Conservation (phyloP, 1,140 invertebrate genomes). For the Ylistrum balloti region DNA sequence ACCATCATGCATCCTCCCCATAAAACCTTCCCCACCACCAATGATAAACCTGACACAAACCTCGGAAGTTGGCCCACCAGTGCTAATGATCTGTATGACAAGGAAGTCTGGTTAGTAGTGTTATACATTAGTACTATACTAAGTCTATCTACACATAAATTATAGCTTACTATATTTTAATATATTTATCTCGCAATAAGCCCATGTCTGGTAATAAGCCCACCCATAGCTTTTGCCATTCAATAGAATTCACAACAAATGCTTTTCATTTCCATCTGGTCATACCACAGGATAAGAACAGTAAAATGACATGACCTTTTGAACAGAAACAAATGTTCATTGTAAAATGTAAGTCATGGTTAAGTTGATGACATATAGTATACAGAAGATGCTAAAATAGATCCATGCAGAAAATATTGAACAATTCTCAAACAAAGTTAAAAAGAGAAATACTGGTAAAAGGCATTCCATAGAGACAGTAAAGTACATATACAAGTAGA, state of each 20-base stretch:
- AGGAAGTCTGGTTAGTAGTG: background rate
- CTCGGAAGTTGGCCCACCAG: background rate
- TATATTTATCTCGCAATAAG: too few relatives aligned
- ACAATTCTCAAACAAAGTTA: background rate
- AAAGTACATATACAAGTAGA: too few relatives aligned
- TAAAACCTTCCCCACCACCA: background rate
- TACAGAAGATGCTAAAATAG: background rate
- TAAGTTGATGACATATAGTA: background rate
- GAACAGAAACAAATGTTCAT: too few relatives aligned
- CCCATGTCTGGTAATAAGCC: too few relatives aligned
- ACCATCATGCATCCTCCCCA: background rate
- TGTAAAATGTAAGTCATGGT: background rate
- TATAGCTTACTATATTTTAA: too few relatives aligned
- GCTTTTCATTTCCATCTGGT: too few relatives aligned
- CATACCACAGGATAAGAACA: too few relatives aligned
- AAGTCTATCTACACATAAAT: background rate
- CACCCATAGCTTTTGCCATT: too few relatives aligned
- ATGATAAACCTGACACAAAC: background rate
- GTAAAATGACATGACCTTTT: too few relatives aligned
- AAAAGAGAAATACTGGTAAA: background rate
- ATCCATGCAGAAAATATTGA: too few relatives aligned
- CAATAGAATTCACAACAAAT: too few relatives aligned
- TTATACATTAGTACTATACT: background rate
- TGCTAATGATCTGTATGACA: constrained; percentile 3
- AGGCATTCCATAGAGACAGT: background rate